Evolutionary conservation across 2,888 invertebrate genomes (phyloP).

Genomic region (Apamea sordens): DNA sequence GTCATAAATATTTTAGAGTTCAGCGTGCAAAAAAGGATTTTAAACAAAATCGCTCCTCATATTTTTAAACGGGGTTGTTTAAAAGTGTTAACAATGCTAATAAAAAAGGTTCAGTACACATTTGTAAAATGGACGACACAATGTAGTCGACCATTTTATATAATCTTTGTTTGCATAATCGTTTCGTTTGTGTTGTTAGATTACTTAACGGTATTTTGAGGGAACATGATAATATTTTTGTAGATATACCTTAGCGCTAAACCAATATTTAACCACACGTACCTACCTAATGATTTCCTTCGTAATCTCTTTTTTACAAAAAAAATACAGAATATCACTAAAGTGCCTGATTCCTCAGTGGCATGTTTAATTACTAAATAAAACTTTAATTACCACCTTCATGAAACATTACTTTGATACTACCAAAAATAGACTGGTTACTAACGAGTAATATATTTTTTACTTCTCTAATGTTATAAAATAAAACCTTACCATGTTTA

Average conservation of each 20-base stretch:
- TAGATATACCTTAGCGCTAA: neutral
- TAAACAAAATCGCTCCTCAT: slow-evolving; percentile 63
- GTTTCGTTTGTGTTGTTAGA: slow-evolving; percentile 31
- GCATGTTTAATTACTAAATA: neutral
- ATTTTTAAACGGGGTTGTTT: slow-evolving; percentile 67
- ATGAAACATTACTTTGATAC: neutral
- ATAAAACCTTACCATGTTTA: neutral
- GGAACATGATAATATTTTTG: slow-evolving; percentile 17
- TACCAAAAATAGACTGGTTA: neutral
- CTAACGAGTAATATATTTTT: neutral
- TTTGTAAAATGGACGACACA: slow-evolving; percentile 58
- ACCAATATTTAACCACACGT: neutral
- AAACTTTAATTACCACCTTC: neutral
- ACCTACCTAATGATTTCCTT: neutral
- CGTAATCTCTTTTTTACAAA: neutral
- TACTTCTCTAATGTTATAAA: neutral
- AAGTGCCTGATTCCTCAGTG: neutral
- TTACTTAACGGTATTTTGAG: slow-evolving; percentile 33
- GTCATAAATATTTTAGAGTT: slow-evolving; percentile 57
- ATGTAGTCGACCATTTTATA: slow-evolving; percentile 43
- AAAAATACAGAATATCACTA: too few relatives aligned
- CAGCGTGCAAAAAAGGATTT: slow-evolving; percentile 61
- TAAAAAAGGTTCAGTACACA: slow-evolving; percentile 70
- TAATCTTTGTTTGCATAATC: slow-evolving; percentile 47
- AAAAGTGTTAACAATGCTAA: slow-evolving; percentile 73